Percentiles rank a stretch among this genome's conserved stretches.
Conservation (phyloP, 2,113 vertebrate species). For the Muscicapa adusta region DNA sequence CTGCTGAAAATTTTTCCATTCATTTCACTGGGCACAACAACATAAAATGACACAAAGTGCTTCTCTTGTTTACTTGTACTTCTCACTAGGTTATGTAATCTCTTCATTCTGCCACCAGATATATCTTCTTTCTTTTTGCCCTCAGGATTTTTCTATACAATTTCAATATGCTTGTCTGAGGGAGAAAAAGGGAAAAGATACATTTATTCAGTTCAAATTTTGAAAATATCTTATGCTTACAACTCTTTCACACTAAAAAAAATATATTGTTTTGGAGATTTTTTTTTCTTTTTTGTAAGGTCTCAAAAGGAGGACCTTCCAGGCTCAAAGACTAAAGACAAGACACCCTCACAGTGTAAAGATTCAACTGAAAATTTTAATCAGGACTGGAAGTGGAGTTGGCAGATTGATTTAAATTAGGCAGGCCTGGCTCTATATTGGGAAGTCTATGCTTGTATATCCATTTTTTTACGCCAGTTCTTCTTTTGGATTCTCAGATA, state of each 20-base stretch:
- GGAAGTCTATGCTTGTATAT: slow-evolving; percentile 40
- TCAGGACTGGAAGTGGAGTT: background rate
- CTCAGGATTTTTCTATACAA: background rate
- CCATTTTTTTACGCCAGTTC: slow-evolving; percentile 29
- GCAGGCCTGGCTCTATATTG: slow-evolving; percentile 8
- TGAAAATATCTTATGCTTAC: background rate
- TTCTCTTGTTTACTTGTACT: background rate
- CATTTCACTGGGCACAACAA: background rate
- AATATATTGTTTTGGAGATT: fast-evolving
- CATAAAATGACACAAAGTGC: background rate
- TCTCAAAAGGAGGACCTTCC: background rate
- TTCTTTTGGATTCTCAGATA: slow-evolving; percentile 62
- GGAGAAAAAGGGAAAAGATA: background rate
- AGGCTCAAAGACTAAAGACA: background rate
- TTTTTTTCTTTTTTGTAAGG: background rate
- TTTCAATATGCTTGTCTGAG: background rate
- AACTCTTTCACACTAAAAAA: background rate
- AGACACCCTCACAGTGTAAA: background rate
- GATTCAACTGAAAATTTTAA: slow-evolving; percentile 5
- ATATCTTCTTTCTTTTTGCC: background rate
- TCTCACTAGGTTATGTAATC: background rate
- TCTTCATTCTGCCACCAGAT: background rate
- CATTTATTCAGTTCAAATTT: background rate
- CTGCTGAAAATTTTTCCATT: background rate
- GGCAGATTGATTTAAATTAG: slow-evolving; percentile 54